phyloP scores from a whole-genome alignment of 2,888 invertebrate genomes.

The Enoplolaimus lenunculus region DNA sequence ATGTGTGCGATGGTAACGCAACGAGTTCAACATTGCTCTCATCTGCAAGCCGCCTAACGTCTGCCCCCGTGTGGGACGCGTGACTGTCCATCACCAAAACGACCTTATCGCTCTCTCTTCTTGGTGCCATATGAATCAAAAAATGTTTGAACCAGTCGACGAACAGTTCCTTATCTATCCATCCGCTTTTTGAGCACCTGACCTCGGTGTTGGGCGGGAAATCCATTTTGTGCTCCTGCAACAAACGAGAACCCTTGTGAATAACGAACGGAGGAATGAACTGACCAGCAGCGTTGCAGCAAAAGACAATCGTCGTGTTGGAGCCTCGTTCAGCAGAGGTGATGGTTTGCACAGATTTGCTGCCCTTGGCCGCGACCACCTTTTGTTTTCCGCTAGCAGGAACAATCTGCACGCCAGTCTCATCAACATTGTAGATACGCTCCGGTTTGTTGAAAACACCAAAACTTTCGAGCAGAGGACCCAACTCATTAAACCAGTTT shows the following conservation, averaged over 20 bases:
- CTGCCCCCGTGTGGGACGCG: not conserved
- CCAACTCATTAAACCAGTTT: not conserved
- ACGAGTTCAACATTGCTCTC: not conserved
- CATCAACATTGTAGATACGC: not conserved
- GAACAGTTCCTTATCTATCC: not conserved
- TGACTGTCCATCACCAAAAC: constrained; percentile 3
- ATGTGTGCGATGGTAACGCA: not conserved
- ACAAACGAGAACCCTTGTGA: not conserved
- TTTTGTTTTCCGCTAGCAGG: too few relatives aligned
- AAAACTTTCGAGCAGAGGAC: not conserved
- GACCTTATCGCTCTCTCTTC: not conserved
- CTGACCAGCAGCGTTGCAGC: not conserved
- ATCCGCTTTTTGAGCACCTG: not conserved
- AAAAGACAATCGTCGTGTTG: not conserved
- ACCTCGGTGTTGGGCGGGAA: not conserved
- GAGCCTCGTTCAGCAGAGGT: not conserved
- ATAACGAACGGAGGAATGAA: not conserved
- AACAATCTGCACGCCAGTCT: constrained; percentile 6
- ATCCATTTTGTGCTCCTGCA: not conserved
- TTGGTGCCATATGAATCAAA: not conserved
- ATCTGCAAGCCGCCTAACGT: not conserved
- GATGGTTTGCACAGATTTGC: constrained; percentile 6
- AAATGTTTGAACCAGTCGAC: not conserved
- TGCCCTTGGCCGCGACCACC: too few relatives aligned
- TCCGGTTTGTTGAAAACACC: not conserved